A percentile compares a stretch with the other conserved stretches of the same genome.
Evolutionary conservation across 2,797 vertebrate species (phyloP).

Genomic region (Lophotriccus pileatus): DNA sequence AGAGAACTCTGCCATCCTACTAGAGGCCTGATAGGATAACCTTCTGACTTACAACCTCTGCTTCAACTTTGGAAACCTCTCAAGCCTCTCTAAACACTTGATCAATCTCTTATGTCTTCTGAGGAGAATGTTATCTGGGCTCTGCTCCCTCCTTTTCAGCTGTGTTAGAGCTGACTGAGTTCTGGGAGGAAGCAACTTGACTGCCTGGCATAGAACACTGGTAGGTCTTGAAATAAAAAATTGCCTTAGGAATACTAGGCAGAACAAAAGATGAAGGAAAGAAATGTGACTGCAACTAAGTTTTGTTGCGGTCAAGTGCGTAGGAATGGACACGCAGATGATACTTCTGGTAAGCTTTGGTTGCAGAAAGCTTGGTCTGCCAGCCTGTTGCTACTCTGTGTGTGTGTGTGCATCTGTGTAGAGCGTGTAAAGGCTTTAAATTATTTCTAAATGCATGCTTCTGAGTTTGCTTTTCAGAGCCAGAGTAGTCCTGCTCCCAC

Average conservation of each 20-base stretch:
- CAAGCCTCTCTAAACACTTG: slow-evolving; percentile 3
- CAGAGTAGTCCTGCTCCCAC: slow-evolving; percentile 69
- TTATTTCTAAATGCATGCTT: not conserved
- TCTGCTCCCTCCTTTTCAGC: not conserved
- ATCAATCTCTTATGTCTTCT: not conserved
- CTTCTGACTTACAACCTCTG: slow-evolving; percentile 20
- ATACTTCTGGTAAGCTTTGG: not conserved
- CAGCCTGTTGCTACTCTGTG: not conserved
- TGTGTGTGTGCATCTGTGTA: not conserved
- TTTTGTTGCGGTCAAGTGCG: not conserved
- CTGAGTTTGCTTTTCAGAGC: slow-evolving; percentile 68
- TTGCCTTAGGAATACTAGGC: not conserved
- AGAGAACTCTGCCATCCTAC: slow-evolving; percentile 28
- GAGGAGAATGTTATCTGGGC: not conserved
- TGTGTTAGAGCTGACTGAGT: not conserved
- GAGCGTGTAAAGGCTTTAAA: not conserved
- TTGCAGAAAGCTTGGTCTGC: not conserved
- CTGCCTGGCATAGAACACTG: not conserved
- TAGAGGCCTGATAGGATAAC: slow-evolving; percentile 42
- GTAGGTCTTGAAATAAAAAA: not conserved
- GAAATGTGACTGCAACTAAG: fast-evolving
- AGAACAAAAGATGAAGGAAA: not conserved
- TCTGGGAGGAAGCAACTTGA: not conserved
- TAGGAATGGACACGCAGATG: not conserved
- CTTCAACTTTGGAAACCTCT: slow-evolving; percentile 21